Base-by-base conservation (phyloP, 2,797 vertebrate genomes). In the Myotis myotis region DNA sequence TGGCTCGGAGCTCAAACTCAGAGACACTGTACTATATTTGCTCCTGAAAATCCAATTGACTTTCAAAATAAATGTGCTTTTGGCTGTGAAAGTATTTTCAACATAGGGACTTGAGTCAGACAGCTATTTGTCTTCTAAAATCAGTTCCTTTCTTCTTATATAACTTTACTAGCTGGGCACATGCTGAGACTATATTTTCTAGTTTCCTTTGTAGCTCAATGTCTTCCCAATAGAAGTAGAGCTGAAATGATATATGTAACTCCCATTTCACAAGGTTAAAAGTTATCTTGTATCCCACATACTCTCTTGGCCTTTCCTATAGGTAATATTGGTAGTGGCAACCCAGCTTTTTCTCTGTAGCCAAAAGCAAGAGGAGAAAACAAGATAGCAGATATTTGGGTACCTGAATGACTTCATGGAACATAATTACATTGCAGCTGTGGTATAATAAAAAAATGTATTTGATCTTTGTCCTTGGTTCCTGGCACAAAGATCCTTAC, bases 41-140 rank as follows among this genome's bases (percentile, higher is more conserved):
- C 47, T 68, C 28, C 71, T 53, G 33, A 81, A 79, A 88, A 62
- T 30, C 57, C n/a, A 93, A n/a, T 30, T 66, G 15, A 85, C 47
- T 75, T 51, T 79, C 86, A 93, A 83, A 82, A 62, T 70, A 38
- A 55, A 44, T 38, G 5, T 76, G 44, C 28, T 87, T 89, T 55
- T 12, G 7, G 10, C n/a, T 36, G 15, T 78, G 88, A 28, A 80
- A 80, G 55, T 88, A 81, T 47, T 94, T 80, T 90, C 23, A 92
- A 79, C 55, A 44, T 33, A 76, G 36, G 28, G 71, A 90, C 70
- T 76, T 62, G 30, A 57, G 17, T 87, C 57, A 66, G 38, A 66
- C 15, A 76, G 28, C 8, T 64, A 71, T 66, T 38, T 89, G 30
- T 87, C 68, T 57, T 64, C 53, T 87, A 95, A 94, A 92, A 80